A percentile compares a stretch with the other conserved stretches of the same genome.
Conservation (phyloP, 2,888 invertebrate species). For the Amitus sp. region DNA sequence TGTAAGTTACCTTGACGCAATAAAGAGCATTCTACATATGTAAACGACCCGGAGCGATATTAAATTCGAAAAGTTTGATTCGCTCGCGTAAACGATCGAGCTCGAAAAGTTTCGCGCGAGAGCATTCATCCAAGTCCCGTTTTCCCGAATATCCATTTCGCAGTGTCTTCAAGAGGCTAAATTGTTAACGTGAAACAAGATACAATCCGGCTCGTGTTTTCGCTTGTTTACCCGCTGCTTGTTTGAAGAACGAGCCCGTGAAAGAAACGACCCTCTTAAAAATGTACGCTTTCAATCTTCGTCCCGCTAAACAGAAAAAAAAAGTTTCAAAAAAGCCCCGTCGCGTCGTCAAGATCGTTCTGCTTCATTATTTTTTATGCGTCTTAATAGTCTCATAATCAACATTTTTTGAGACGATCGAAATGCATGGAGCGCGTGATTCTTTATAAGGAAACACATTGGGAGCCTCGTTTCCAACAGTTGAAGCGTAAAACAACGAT, state of each 20-base stretch:
- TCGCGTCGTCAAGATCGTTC: conserved; percentile 14
- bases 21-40: neutral
- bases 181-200: conserved; percentile 19
- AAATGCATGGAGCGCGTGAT: too few relatives aligned
- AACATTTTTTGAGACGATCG: neutral
- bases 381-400: conserved; percentile 3
- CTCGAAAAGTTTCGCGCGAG: neutral
- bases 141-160: conserved; percentile 7
- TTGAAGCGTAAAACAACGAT: neutral
- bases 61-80: neutral
- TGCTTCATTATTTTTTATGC: conserved; percentile 2
- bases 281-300: conserved; percentile 29
- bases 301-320: conserved; percentile 1
- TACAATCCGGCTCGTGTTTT: conserved; percentile 7
- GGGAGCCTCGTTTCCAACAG: neutral
- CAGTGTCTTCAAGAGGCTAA: conserved; percentile 23
- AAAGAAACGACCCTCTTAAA: conserved; percentile 13
- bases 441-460: too few relatives aligned
- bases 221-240: conserved; percentile 17
- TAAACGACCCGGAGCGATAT: neutral
- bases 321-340: conserved; percentile 10
- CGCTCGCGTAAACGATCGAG: neutral
- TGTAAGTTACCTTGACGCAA: too few relatives aligned
- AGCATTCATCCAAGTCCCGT: neutral
- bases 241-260: conserved; percentile 13